Conservation (phyloP, 2,888 invertebrate genomes). For the Yponomeuta cagnagella region DNA sequence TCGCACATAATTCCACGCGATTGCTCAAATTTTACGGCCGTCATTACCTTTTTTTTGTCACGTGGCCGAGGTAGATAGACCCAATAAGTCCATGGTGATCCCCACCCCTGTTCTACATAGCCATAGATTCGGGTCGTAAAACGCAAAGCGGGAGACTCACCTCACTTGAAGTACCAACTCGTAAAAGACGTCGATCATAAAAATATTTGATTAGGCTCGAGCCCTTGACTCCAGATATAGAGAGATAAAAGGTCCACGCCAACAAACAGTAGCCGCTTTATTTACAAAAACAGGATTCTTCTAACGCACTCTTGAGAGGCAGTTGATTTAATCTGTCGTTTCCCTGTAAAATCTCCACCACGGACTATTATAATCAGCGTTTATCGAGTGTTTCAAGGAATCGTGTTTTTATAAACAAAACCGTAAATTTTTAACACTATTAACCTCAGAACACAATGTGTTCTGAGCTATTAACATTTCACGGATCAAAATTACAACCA, state of each 20-base stretch:
- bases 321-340: too few relatives aligned
- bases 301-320: too few relatives aligned
- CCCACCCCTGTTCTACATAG: conserved; percentile 10
- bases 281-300: too few relatives aligned
- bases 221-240: conserved; percentile 29
- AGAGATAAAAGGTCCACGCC: neutral
- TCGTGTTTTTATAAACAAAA: too few relatives aligned
- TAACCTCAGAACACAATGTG: too few relatives aligned
- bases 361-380: too few relatives aligned
- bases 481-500: too few relatives aligned
- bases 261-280: neutral
- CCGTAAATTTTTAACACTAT: too few relatives aligned
- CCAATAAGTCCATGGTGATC: neutral
- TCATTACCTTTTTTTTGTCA: neutral
- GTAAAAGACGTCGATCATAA: conserved; percentile 73
- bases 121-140: conserved; percentile 8
- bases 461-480: too few relatives aligned
- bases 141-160: conserved; percentile 11
- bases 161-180: conserved; percentile 26
- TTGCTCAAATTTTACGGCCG: neutral
- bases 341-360: too few relatives aligned
- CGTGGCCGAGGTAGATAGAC: neutral
- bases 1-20: neutral
- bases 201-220: conserved; percentile 71
- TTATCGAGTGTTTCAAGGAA: too few relatives aligned